These are phyloP conservation scores for Limenitis camilla DNA, from an alignment of 2,888 invertebrate genomes.

Conservation along the genomic window DNA sequence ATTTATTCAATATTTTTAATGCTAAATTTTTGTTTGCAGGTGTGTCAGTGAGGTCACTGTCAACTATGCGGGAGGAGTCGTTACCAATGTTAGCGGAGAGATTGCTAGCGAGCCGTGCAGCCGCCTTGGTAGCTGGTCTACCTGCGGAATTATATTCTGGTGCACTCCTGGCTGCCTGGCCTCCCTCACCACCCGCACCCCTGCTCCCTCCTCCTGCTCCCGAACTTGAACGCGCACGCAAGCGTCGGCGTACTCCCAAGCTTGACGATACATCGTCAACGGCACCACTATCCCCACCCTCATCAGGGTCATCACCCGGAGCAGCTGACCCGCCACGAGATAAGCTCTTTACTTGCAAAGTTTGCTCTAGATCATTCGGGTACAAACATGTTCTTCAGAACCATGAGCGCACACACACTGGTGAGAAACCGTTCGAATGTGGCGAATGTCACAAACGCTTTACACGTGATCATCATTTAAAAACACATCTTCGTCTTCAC, in stretches of 20 bases:
- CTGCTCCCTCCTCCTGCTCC: constrained; percentile 69
- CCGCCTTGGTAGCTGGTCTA: constrained; percentile 70
- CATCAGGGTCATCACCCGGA: constrained; percentile 69
- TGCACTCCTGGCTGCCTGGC: constrained; percentile 74
- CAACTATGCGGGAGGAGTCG: constrained; percentile 67
- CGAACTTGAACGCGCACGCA: constrained; percentile 59
- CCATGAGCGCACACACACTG: constrained; percentile 95
- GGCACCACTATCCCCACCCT: constrained; percentile 56
- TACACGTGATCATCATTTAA: constrained; percentile 93
- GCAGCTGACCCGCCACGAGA: constrained; percentile 77
- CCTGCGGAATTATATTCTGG: constrained; percentile 79
- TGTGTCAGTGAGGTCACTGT: constrained; percentile 68
- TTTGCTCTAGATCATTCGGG: constrained; percentile 91
- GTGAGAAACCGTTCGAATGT: constrained; percentile 95
- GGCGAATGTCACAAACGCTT: constrained; percentile 93
- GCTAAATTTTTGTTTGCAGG: constrained; percentile 37
- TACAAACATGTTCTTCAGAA: constrained; percentile 96
- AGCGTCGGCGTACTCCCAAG: constrained; percentile 66
- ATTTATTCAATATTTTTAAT: background rate
- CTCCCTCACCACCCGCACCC: constrained; percentile 73
- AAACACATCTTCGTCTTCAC: constrained; percentile 93
- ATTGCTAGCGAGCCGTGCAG: constrained; percentile 71
- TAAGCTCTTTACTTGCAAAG: constrained; percentile 90
- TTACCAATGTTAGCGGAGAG: constrained; percentile 68
- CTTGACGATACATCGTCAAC: constrained; percentile 52